These are phyloP conservation scores for Chelonus formosanus DNA, from an alignment of 2,888 invertebrate species.

Conservation along the genomic window DNA sequence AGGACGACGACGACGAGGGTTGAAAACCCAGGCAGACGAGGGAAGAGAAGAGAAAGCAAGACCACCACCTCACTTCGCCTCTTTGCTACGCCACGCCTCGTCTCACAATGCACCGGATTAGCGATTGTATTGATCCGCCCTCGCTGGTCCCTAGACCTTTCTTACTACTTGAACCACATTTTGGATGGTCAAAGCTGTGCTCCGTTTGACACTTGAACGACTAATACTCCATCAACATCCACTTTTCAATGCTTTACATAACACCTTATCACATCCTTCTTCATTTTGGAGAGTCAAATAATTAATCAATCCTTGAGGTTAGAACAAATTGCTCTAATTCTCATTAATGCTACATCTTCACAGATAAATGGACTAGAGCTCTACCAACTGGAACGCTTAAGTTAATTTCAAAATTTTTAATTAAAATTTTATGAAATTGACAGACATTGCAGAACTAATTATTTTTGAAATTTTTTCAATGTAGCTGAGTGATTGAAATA, in stretches of 20 bases:
- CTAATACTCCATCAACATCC: constrained; percentile 5
- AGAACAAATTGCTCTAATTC: too few species aligned
- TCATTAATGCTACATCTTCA: too few species aligned
- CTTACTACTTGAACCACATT: constrained; percentile 27
- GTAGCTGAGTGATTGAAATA: too few species aligned
- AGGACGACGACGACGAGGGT: constrained; percentile 36
- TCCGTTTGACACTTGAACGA: constrained; percentile 11
- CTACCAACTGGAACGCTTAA: too few species aligned
- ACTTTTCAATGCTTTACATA: background rate
- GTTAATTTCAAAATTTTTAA: too few species aligned
- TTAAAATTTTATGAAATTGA: too few species aligned
- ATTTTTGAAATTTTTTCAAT: too few species aligned
- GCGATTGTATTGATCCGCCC: constrained; percentile 66
- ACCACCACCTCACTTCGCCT: constrained; percentile 59
- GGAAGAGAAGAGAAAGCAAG: constrained; percentile 47
- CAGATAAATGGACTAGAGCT: too few species aligned
- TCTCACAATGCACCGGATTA: constrained; percentile 65
- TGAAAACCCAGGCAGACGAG: constrained; percentile 33
- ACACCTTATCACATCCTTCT: background rate
- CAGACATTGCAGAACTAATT: too few species aligned
- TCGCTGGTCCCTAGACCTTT: constrained; percentile 59
- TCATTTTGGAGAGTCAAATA: too few species aligned
- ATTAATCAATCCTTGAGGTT: too few species aligned
- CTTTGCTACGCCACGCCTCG: constrained; percentile 64
- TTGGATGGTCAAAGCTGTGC: constrained; percentile 12